Base-by-base conservation (phyloP, 1,140 invertebrate genomes). In the Macrosteles quadrilineatus region DNA sequence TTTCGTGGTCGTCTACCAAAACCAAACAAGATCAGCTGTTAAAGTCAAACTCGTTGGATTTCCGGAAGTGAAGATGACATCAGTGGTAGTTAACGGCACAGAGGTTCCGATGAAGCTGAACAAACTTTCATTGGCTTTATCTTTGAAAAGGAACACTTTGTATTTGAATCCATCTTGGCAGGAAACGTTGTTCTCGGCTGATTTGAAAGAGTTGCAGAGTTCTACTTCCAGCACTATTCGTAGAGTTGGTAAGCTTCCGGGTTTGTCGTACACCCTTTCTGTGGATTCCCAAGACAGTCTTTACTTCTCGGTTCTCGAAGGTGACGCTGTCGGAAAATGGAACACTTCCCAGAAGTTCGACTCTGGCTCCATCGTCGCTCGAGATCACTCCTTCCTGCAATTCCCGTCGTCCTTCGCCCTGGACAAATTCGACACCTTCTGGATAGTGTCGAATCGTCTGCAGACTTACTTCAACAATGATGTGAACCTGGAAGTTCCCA, bases 401-500 rank as follows among this genome's bases (percentile, higher is more conserved):
- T 91, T 90, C 89, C 85, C 88, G 0, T 87, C 88, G 72, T 84
- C 84, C n/a, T 90, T 91, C 75, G 84, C 84, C 2, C 88, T 91
- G 72, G 88, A 91, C 75, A 81, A 85, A 45, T 76, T 82, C 27
- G 89, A 88, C 9, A 83, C 84, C 71, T 75, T 90, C 0, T 90
- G 86, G 77, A 85, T 88, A 4, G 82, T 89, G 2, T 82, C 88
- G 1, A 91, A 91, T 76, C 79, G 84, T n/a, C 73, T 90, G 29
- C 87, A 86, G 71, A 88, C 87, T 71, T 76, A 77, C 69, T 76
- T 87, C 9, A 83, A 83, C 43, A 83, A 83, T 65, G 80, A 80
- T 29, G 81, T 87, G 11, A 83, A 85, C 62, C 70, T 78, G 1
- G 79, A 78, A 17, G 78, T 83, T 47, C 80, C 85, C 1, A 90